phyloP scores from a whole-genome alignment of 2,797 vertebrate species.

The Calcarius lapponicus region DNA sequence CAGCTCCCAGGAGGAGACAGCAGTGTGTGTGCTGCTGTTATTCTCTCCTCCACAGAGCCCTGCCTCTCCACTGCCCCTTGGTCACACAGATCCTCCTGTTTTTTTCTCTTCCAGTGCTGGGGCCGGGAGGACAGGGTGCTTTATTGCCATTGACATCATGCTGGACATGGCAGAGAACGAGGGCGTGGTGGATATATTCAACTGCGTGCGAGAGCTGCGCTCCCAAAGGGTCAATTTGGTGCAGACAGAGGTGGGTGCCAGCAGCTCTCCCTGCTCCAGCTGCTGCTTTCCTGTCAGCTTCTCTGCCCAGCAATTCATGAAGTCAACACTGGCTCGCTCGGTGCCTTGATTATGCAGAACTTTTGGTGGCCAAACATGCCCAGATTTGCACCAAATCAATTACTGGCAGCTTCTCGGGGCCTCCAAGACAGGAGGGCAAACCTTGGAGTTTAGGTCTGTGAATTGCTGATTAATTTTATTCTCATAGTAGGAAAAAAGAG shows the following conservation, averaged over 20 bases:
- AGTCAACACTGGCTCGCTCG: not conserved
- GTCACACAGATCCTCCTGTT: not conserved
- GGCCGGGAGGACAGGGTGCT: slow-evolving; percentile 94
- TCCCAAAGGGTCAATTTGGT: slow-evolving; percentile 97
- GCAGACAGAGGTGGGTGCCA: slow-evolving; percentile 89
- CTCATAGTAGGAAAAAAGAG: not conserved
- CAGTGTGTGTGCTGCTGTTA: not conserved
- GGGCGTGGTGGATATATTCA: slow-evolving; percentile 97
- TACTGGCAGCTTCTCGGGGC: not conserved
- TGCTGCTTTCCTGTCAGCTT: not conserved
- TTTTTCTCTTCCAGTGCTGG: slow-evolving; percentile 82
- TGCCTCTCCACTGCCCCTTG: not conserved
- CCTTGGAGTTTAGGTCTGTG: not conserved
- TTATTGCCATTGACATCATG: slow-evolving; percentile 98
- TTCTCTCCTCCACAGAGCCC: not conserved
- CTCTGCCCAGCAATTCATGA: not conserved
- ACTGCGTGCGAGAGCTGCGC: slow-evolving; percentile 95
- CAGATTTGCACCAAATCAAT: not conserved
- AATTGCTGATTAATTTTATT: slow-evolving; percentile 31
- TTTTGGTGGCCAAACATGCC: not conserved
- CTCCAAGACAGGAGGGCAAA: slow-evolving; percentile 23
- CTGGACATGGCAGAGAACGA: slow-evolving; percentile 98
- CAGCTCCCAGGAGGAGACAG: not conserved
- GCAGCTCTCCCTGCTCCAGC: not conserved
- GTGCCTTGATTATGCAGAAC: not conserved